Evolutionary conservation across 2,797 vertebrate genomes (phyloP), one percentile per base, ranked within the genome.

Genomic region (Rhinophrynus dorsalis): DNA sequence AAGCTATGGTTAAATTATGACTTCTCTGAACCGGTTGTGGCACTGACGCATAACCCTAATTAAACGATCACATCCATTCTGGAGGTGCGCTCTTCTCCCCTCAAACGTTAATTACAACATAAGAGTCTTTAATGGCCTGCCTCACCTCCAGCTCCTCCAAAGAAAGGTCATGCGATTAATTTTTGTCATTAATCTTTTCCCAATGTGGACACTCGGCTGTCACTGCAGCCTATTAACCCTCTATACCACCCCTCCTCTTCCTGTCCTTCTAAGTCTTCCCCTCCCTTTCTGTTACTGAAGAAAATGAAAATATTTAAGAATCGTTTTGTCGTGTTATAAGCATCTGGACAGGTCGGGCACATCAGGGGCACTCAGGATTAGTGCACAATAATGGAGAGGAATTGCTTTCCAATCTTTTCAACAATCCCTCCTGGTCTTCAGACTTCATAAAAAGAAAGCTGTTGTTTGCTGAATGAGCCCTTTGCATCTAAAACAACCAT

Each of bases 111-210:
- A 94, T 94, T 94, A 94, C 92, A 93, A 92, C 93, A 93, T 94
- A 94, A 94, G 93, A 94, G 92, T 91, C 92, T 92, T 93, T 94
- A 94, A 94, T 93, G 92, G 92, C 92, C 90, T 82, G 84, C 89
- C 92, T 94, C 92, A 94, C 93, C 93, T 94, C 93, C 92, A 94
- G 90, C 91, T 92, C 91, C 90, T 91, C 88, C 86, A 91, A 90
- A 89, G 90, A 94, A 94, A 94, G 93, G 93, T 94, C 93, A 94
- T 88, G 84, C 88, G 89, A 92, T 93, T 92, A 91, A 92, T 92
- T 92, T 92, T 92, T 84, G 80, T 90, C 92, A 93, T 94, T 93
- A 93, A 94, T 94, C 93, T 93, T 92, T 89, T 88, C 89, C 85
- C 86, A 92, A 90, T 92, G 91, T 93, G 91, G 92, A 93, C 89